Conservation (phyloP, 2,797 vertebrate species). For the Poecile montanus region DNA sequence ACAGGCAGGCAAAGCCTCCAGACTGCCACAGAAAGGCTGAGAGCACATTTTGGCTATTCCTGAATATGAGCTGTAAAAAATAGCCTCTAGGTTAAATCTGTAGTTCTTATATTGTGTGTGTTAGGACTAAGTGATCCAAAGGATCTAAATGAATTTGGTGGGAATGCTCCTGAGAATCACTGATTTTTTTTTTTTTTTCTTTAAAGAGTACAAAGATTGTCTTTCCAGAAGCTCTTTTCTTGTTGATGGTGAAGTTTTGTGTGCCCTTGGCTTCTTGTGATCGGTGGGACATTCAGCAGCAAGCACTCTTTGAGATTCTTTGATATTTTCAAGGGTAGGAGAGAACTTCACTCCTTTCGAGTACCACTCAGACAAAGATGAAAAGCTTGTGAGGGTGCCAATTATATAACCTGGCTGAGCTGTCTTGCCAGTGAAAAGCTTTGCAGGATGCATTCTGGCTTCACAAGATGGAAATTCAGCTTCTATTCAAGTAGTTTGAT, state of each 20-base stretch:
- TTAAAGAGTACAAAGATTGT: neutral
- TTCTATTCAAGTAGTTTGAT: slow-evolving; percentile 13
- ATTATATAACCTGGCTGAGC: slow-evolving; percentile 38
- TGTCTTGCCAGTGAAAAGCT: neutral
- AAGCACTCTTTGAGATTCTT: neutral
- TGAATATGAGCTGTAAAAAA: neutral
- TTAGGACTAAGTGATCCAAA: neutral
- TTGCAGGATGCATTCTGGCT: slow-evolving; percentile 14
- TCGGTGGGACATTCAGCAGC: slow-evolving; percentile 17
- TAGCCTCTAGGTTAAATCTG: neutral
- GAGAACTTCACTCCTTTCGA: slow-evolving; percentile 15
- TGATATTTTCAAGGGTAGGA: slow-evolving; percentile 25
- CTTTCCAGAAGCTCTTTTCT: neutral
- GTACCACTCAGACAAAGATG: slow-evolving; percentile 39
- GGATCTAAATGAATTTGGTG: neutral
- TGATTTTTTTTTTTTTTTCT: neutral
- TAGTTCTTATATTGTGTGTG: accelerated
- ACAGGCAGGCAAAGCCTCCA: neutral
- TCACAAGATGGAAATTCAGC: slow-evolving; percentile 15
- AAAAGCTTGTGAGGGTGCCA: slow-evolving; percentile 43
- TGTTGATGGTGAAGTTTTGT: neutral
- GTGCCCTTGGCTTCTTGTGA: slow-evolving; percentile 11
- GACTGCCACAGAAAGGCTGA: neutral
- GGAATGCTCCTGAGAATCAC: neutral
- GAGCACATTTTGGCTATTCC: neutral